Base-by-base conservation (phyloP, 2,797 vertebrate genomes). In the Manis pentadactyla region DNA sequence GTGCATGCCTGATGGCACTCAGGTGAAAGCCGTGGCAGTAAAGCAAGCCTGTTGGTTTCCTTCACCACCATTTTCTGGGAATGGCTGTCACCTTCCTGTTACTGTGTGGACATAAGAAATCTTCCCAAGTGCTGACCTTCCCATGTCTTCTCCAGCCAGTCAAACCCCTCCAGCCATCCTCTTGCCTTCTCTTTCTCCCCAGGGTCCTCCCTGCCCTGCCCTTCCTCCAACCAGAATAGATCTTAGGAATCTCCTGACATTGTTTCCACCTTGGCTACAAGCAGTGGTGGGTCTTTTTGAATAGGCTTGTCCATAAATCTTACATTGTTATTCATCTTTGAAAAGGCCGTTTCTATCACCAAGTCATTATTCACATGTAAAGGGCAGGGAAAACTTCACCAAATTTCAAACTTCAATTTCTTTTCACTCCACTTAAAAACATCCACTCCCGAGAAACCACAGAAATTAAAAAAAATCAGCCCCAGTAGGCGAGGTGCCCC, bases 291-390 rank as follows among this genome's bases (percentile, higher is more conserved):
- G 55, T 79, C 49, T 92, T 79, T 87, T 87, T 88, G 63, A 92
- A 75, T 81, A 94, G 71, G 42, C 46, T 73, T 83, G 51, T 85
- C 92, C 92, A 95, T 97, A 97, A 97, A 97, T 97, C 97, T 94
- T 87, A 34, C 87, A 69, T 96, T 97, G 95, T 93, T 93, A 96
- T 96, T 82, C 81, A 51, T 90, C 91, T 95, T 95, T 96, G 94
- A 96, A 97, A 93, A 97, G 93, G 84, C 87, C 34, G 2, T 89
- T 95, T 87, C 90, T 96, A 91, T 97, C 97, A 94, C 61, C 93
- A 95, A 94, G 94, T 95, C 96, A 81, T 97, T 87, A 89, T 95
- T 97, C 94, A 96, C 59, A 53, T 93, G 68, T 95, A 55, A 87
- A 34, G 77, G 53, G 84, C 73, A 81, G 84, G 89, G 83, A 82